phyloP scores from a whole-genome alignment of 2,888 invertebrate species.

The Conops quadrifasciatus region DNA sequence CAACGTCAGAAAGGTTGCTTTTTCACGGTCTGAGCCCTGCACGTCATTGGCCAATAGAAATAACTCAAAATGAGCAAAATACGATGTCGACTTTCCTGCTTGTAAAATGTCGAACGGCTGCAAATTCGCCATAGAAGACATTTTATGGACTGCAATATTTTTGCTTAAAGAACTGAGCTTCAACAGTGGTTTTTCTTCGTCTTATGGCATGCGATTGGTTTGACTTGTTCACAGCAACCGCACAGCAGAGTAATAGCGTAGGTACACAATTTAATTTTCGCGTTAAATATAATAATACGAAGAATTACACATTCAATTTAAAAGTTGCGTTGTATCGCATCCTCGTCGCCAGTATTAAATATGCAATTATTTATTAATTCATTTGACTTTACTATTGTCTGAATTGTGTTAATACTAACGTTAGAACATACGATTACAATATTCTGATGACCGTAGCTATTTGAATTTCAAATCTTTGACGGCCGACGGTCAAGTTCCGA shows the following conservation, averaged over 20 bases:
- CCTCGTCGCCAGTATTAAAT: conserved; percentile 7
- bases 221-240: no score
- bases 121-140: not conserved
- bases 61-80: not conserved
- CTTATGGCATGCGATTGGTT: not conserved
- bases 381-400: no score
- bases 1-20: conserved; percentile 13
- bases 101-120: not conserved
- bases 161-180: not conserved
- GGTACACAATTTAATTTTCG: no score
- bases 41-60: conserved; percentile 16
- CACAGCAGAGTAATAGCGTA: no score
- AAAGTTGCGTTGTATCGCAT: not conserved
- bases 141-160: not conserved
- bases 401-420: no score
- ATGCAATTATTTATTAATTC: not conserved
- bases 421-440: no score
- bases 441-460: no score
- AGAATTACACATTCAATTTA: no score
- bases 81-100: not conserved
- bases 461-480: no score
- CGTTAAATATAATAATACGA: no score
- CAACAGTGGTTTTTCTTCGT: not conserved
- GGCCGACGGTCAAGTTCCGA: no score
- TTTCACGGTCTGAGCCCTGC: conserved; percentile 2